Evolutionary conservation across 2,888 invertebrate genomes (phyloP).

Genomic region (Acronicta alni): DNA sequence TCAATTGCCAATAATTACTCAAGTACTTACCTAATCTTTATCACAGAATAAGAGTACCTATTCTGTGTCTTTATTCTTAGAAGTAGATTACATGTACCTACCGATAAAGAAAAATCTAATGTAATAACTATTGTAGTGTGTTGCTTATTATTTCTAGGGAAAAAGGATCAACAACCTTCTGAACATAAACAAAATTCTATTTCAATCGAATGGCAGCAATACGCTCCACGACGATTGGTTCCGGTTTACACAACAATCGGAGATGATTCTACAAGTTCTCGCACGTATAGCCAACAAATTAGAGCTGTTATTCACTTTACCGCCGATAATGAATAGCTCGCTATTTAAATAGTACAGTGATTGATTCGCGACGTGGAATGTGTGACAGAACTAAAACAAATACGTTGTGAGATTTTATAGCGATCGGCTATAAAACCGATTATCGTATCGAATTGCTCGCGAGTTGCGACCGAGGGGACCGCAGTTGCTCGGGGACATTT

Average conservation of each 20-base stretch:
- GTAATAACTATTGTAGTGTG: constrained; percentile 16
- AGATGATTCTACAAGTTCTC: constrained; percentile 50
- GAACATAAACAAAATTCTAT: constrained; percentile 67
- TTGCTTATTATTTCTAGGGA: constrained; percentile 33
- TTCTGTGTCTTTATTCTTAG: constrained; percentile 36
- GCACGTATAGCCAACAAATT: constrained; percentile 65
- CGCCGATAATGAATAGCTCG: constrained; percentile 60
- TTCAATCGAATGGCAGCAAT: constrained; percentile 65
- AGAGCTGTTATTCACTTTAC: constrained; percentile 66
- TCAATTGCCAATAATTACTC: constrained; percentile 33
- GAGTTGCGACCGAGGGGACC: constrained; percentile 63
- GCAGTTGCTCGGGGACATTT: constrained; percentile 75
- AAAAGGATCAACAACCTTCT: constrained; percentile 64
- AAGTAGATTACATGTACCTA: constrained; percentile 13
- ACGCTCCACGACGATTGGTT: constrained; percentile 63
- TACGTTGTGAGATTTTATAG: constrained; percentile 74
- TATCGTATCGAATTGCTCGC: constrained; percentile 71
- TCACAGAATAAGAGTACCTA: too few relatives aligned
- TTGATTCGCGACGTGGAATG: constrained; percentile 74
- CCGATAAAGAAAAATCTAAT: constrained; percentile 27
- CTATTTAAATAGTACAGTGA: constrained; percentile 75
- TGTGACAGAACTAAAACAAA: constrained; percentile 75
- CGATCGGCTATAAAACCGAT: constrained; percentile 83
- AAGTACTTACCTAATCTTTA: constrained; percentile 14
- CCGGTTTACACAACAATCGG: constrained; percentile 67